These are phyloP conservation scores for Papilio dardanus DNA, from an alignment of 1,140 invertebrate species.

Conservation along the genomic window DNA sequence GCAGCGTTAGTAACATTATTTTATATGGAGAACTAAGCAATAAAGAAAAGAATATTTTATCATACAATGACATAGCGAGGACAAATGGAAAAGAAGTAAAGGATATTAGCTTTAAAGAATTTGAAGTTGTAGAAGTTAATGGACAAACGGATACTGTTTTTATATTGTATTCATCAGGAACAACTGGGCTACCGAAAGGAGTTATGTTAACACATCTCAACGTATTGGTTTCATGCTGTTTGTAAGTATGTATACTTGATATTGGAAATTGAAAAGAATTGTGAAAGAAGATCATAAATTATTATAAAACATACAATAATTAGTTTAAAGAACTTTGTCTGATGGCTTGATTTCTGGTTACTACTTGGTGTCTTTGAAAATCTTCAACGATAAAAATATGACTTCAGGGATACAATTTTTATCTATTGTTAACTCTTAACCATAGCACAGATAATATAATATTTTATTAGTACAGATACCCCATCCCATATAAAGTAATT, in stretches of 20 bases:
- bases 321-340: too few species aligned
- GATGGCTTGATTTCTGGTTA: background rate
- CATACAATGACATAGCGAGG: slow-evolving; percentile 52
- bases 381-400: too few species aligned
- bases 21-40: slow-evolving; percentile 49
- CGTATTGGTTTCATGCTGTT: slow-evolving; percentile 67
- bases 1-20: slow-evolving; percentile 51
- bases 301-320: too few species aligned
- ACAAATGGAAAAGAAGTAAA: slow-evolving; percentile 35
- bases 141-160: slow-evolving; percentile 66
- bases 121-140: slow-evolving; percentile 59
- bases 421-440: too few species aligned
- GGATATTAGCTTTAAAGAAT: slow-evolving; percentile 56
- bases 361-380: background rate
- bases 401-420: too few species aligned
- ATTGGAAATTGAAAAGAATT: background rate
- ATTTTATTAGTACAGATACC: too few species aligned
- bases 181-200: slow-evolving; percentile 90
- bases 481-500: too few species aligned
- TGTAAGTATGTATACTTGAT: slow-evolving; percentile 45
- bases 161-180: slow-evolving; percentile 86
- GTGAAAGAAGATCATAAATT: too few species aligned
- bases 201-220: slow-evolving; percentile 88
- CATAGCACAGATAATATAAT: too few species aligned
- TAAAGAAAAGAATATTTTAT: slow-evolving; percentile 35